A percentile compares a stretch with the other conserved stretches of the same genome.
Conservation (phyloP, 2,113 vertebrate species). For the Thryonomys swinderianus region DNA sequence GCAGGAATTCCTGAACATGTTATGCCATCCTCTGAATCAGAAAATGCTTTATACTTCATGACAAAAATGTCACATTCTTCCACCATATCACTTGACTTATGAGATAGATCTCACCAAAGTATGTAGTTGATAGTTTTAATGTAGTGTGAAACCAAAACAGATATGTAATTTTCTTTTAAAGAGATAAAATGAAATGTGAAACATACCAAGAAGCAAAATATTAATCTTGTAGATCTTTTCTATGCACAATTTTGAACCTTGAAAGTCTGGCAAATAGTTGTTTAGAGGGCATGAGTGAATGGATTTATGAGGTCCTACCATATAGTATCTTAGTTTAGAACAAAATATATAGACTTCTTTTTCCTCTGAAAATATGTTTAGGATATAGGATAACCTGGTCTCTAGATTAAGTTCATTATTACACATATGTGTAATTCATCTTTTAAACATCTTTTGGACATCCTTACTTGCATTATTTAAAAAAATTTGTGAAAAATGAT, state of each 20-base stretch:
- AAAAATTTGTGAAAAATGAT: not conserved
- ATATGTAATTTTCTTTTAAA: constrained; percentile 57
- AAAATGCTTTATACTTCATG: constrained; percentile 47
- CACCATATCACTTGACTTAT: not conserved
- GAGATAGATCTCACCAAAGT: not conserved
- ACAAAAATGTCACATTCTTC: not conserved
- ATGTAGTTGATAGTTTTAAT: constrained; percentile 15
- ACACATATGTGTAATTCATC: not conserved
- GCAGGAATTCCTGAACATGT: not conserved
- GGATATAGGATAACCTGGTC: not conserved
- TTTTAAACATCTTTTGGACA: not conserved
- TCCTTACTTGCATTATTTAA: not conserved
- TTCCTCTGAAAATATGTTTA: not conserved
- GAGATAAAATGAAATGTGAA: constrained; percentile 45
- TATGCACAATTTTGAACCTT: constrained; percentile 48
- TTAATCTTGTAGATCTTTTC: constrained; percentile 23
- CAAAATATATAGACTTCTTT: not conserved
- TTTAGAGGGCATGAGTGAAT: not conserved
- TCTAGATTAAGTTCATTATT: not conserved
- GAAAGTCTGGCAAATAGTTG: not conserved
- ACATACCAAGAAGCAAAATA: constrained; percentile 35
- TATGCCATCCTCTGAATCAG: not conserved
- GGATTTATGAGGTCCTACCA: not conserved
- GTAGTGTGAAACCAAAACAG: not conserved
- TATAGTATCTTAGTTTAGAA: not conserved